phyloP scores from a whole-genome alignment of 2,113 vertebrate species.

The Coracopsis vasa region DNA sequence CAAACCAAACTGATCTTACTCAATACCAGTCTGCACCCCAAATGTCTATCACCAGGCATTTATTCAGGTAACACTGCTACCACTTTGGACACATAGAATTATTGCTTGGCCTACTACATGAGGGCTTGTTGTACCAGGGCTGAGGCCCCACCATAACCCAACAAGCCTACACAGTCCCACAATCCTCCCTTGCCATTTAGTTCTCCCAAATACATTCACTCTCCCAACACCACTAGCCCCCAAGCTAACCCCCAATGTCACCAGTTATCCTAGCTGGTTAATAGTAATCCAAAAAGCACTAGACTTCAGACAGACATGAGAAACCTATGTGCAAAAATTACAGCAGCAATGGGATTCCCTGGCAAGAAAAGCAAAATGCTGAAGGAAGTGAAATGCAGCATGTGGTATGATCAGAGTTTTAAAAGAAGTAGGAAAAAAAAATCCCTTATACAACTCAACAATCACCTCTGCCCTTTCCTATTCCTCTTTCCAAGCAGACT shows the following conservation, averaged over 20 bases:
- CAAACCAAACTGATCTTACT: not conserved
- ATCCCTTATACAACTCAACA: not conserved
- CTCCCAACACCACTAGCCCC: not conserved
- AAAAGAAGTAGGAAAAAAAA: not conserved
- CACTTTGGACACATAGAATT: not conserved
- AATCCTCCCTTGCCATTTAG: too few relatives aligned
- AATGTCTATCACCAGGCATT: not conserved
- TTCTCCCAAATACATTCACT: not conserved
- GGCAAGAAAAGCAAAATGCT: not conserved
- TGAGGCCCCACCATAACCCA: not conserved
- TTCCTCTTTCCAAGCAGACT: not conserved
- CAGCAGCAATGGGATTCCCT: not conserved
- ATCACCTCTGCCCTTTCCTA: not conserved
- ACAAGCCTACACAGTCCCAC: not conserved
- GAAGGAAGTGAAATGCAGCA: not conserved
- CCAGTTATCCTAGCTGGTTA: not conserved
- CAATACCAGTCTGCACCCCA: not conserved
- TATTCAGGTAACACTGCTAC: not conserved
- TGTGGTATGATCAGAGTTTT: not conserved
- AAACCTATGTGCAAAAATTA: not conserved
- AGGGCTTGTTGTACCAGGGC: not conserved
- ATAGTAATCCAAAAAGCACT: not conserved
- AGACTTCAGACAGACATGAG: not conserved
- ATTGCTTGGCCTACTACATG: not conserved
- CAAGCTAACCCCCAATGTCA: not conserved